These are phyloP conservation scores for Oryzias curvinotus DNA, from an alignment of 2,113 vertebrate species.

Conservation along the genomic window DNA sequence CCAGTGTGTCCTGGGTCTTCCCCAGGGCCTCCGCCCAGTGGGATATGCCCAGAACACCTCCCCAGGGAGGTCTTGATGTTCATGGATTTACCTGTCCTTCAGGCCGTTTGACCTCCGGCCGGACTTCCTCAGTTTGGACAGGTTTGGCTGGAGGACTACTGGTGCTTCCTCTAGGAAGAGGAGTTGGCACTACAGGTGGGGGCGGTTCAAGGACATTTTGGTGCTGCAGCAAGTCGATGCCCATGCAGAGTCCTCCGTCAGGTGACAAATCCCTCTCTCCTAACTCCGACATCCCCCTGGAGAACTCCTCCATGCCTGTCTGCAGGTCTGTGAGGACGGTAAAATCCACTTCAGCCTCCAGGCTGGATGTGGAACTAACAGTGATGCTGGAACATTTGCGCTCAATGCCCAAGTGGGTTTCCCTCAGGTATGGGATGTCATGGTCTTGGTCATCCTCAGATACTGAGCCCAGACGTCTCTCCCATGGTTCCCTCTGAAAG, in stretches of 20 bases:
- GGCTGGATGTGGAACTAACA: conserved; percentile 93
- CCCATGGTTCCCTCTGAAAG: conserved; percentile 79
- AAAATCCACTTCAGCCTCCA: conserved; percentile 96
- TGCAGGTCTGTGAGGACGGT: conserved; percentile 94
- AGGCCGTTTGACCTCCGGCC: conserved; percentile 55
- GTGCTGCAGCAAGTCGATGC: conserved; percentile 70
- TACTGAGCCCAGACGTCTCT: conserved; percentile 77
- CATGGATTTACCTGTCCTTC: conserved; percentile 61
- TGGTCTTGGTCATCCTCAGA: conserved; percentile 93
- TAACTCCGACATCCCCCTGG: conserved; percentile 89
- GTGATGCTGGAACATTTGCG: conserved; percentile 98
- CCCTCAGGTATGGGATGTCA: conserved; percentile 89
- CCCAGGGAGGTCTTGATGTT: no score
- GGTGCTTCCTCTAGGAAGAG: conserved; percentile 45
- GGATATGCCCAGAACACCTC: no score
- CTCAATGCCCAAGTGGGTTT: conserved; percentile 94
- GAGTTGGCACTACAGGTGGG: conserved; percentile 47
- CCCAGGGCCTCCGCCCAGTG: no score
- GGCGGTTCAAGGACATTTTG: conserved; percentile 42
- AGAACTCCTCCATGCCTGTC: conserved; percentile 94
- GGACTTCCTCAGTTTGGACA: conserved; percentile 52
- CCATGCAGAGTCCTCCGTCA: conserved; percentile 81
- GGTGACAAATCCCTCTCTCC: conserved; percentile 84
- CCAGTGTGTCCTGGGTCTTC: no score
- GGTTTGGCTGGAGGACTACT: conserved; percentile 64